These are phyloP conservation scores for Manis javanica DNA, from an alignment of 2,797 vertebrate species.

Conservation along the genomic window DNA sequence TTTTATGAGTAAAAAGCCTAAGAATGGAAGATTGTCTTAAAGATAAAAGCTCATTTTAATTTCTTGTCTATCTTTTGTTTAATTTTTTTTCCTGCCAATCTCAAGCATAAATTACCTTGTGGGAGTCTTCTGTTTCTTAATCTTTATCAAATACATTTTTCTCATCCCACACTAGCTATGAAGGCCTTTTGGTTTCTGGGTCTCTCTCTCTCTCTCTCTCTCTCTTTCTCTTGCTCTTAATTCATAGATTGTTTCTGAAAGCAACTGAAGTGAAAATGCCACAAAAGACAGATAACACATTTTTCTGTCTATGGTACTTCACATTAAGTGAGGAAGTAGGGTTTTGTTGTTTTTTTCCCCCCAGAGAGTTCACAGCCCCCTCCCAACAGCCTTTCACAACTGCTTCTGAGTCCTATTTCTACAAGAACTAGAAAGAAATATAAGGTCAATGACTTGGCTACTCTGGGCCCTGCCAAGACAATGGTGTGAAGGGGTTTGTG, in stretches of 20 bases:
- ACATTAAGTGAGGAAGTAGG: not conserved
- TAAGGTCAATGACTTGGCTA: not conserved
- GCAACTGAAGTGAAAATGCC: not conserved
- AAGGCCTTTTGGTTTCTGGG: not conserved
- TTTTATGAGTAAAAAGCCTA: not conserved
- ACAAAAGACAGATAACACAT: not conserved
- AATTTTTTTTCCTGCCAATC: not conserved
- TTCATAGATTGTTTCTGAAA: constrained; percentile 26
- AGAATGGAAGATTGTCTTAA: not conserved
- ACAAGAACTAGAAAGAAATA: not conserved
- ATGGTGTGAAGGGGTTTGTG: not conserved
- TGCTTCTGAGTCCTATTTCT: not conserved
- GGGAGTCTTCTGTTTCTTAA: not conserved
- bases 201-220: not conserved
- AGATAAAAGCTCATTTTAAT: constrained; percentile 27
- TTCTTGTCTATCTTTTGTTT: not conserved
- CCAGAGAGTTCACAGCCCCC: not conserved
- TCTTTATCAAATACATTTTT: not conserved
- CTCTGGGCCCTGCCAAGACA: not conserved
- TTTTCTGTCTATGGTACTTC: not conserved
- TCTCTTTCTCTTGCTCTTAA: not conserved
- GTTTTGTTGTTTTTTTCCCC: not conserved
- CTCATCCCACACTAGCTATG: not conserved
- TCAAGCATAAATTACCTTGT: not conserved
- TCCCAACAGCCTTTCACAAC: not conserved